phyloP scores from a whole-genome alignment of 2,113 vertebrate species.

The Boulengeromyrus knoepffleri region DNA sequence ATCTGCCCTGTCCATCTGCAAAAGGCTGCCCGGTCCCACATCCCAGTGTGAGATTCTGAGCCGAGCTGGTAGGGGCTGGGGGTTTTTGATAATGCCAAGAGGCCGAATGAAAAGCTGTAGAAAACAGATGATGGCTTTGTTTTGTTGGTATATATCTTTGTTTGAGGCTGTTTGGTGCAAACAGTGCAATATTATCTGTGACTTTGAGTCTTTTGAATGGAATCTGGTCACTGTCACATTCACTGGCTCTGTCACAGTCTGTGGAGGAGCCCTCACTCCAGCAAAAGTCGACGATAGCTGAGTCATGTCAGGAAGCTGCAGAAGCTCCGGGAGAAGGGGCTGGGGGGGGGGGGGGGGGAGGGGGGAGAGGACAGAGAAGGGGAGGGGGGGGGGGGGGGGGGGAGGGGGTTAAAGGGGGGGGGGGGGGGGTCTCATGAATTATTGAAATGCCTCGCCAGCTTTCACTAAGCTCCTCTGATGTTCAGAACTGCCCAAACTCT shows the following conservation, averaged over 20 bases:
- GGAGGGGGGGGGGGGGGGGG: too few relatives aligned
- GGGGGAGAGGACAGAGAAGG: conserved; percentile 26
- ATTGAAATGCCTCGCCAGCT: background rate
- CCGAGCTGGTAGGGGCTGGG: background rate
- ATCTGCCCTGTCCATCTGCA: background rate
- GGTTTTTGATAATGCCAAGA: background rate
- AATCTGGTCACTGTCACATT: background rate
- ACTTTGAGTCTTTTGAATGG: background rate
- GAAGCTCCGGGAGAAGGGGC: background rate
- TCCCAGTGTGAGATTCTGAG: conserved; percentile 15
- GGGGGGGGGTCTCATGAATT: background rate
- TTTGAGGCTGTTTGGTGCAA: background rate
- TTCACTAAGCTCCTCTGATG: conserved; percentile 2
- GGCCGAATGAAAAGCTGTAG: background rate
- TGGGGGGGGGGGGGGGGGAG: conserved; percentile 8
- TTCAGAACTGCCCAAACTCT: background rate
- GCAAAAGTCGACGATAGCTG: conserved; percentile 45
- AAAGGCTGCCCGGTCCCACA: background rate
- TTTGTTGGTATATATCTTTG: background rate
- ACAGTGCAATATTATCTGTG: background rate
- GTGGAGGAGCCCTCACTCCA: conserved; percentile 32
- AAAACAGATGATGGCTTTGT: background rate
- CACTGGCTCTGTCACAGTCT: background rate
- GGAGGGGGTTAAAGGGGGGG: too few relatives aligned
- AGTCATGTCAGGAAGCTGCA: conserved; percentile 51